phyloP scores from a whole-genome alignment of 2,113 vertebrate species.

The Cinclus mexicanus region DNA sequence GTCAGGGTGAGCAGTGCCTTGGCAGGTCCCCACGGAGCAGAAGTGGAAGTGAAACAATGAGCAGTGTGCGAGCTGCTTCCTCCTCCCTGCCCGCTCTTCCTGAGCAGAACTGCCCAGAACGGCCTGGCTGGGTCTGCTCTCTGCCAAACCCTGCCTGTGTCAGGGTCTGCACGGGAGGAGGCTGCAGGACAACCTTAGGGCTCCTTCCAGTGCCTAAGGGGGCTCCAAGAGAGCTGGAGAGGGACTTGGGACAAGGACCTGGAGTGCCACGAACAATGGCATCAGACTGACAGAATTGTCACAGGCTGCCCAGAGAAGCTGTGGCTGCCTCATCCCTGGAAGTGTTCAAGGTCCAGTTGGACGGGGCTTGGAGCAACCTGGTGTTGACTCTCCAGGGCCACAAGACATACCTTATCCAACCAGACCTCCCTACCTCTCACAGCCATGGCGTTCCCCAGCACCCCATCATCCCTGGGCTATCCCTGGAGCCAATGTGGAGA shows the following conservation, averaged over 20 bases:
- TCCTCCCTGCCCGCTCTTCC: not conserved
- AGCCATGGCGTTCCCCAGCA: not conserved
- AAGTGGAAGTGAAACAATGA: not conserved
- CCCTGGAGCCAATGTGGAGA: accelerated
- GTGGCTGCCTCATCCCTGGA: not conserved
- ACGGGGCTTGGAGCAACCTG: not conserved
- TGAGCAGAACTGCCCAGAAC: not conserved
- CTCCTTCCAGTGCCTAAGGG: not conserved
- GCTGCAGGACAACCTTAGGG: not conserved
- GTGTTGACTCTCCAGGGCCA: not conserved
- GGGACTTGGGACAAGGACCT: not conserved
- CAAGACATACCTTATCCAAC: accelerated
- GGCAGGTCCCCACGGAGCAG: accelerated
- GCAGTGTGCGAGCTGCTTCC: not conserved
- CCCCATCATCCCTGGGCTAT: accelerated
- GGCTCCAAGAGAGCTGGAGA: not conserved
- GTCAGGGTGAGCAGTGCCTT: not conserved
- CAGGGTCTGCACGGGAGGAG: accelerated
- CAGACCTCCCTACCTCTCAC: not conserved
- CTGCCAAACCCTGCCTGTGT: not conserved
- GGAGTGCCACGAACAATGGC: not conserved
- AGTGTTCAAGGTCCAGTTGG: not conserved
- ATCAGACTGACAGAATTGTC: not conserved
- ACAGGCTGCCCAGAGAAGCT: not conserved
- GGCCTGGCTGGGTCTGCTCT: not conserved